Percentiles rank a stretch among this genome's conserved stretches.
phyloP scores from a whole-genome alignment of 2,113 vertebrate genomes.

The Neogobius melanostomus region DNA sequence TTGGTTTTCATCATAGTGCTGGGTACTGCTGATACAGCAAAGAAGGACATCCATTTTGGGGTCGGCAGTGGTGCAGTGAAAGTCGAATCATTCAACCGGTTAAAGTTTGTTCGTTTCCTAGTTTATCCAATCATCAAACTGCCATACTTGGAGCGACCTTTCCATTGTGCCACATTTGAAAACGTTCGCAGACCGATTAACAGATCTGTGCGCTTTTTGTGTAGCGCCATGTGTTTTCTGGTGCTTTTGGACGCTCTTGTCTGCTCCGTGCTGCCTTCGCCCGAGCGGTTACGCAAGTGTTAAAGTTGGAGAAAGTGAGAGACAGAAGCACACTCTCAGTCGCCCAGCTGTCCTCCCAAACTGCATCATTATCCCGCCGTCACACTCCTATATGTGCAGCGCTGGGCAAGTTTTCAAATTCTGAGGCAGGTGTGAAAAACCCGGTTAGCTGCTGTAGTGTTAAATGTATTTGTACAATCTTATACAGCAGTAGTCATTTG shows the following conservation, averaged over 20 bases:
- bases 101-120: too few species aligned
- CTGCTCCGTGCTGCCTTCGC: not conserved
- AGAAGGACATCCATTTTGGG: too few species aligned
- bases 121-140: too few species aligned
- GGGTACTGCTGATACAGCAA: too few species aligned
- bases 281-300: not conserved
- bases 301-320: conserved; percentile 8
- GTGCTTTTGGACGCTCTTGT: too few species aligned
- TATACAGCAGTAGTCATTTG: too few species aligned
- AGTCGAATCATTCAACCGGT: too few species aligned
- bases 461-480: not conserved
- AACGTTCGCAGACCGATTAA: not conserved
- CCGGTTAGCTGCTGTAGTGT: not conserved
- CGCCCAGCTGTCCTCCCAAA: conserved; percentile 14
- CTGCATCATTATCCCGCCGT: conserved; percentile 14
- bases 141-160: not conserved
- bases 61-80: too few species aligned
- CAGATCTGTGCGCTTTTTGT: not conserved
- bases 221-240: too few species aligned
- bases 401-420: not conserved
- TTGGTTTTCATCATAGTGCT: too few species aligned
- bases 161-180: not conserved
- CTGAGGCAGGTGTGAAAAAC: not conserved
- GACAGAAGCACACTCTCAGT: conserved; percentile 2
- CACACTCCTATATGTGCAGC: not conserved